Percentiles rank a stretch among this genome's conserved stretches.
Conservation (phyloP, 2,797 vertebrate genomes). For the Neopelma chrysocephalum region DNA sequence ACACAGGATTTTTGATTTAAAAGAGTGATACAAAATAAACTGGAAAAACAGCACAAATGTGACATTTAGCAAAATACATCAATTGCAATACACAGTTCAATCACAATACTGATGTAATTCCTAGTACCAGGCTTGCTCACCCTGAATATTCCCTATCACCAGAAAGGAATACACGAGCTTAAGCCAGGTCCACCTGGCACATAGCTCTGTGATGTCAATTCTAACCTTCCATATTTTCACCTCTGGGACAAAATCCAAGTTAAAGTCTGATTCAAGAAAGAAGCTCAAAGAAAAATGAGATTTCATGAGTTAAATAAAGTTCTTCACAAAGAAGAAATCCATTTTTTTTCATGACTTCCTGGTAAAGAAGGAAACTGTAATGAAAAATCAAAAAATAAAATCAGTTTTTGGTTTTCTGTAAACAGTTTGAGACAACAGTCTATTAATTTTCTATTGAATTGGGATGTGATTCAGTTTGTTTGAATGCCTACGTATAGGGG, state of each 20-base stretch:
- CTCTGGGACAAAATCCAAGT: not conserved
- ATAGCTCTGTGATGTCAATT: not conserved
- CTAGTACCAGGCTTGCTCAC: not conserved
- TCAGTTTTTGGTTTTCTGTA: not conserved
- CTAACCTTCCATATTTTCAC: not conserved
- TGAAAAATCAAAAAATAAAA: not conserved
- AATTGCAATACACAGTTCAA: not conserved
- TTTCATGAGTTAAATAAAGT: not conserved
- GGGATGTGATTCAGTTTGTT: not conserved
- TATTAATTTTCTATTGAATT: not conserved
- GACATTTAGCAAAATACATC: not conserved
- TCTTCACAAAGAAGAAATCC: not conserved
- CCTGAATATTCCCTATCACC: accelerated
- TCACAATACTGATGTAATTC: not conserved
- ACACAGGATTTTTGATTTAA: not conserved
- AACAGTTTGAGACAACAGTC: not conserved
- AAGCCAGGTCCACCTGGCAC: not conserved
- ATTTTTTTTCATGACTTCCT: not conserved
- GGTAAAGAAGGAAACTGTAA: not conserved
- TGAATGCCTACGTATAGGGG: not conserved
- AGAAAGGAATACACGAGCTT: not conserved
- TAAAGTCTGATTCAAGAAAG: not conserved
- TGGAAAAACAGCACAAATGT: not conserved
- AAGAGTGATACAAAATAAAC: not conserved
- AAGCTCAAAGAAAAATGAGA: not conserved